phyloP scores from a whole-genome alignment of 2,888 invertebrate genomes.

The Mythimna impura region DNA sequence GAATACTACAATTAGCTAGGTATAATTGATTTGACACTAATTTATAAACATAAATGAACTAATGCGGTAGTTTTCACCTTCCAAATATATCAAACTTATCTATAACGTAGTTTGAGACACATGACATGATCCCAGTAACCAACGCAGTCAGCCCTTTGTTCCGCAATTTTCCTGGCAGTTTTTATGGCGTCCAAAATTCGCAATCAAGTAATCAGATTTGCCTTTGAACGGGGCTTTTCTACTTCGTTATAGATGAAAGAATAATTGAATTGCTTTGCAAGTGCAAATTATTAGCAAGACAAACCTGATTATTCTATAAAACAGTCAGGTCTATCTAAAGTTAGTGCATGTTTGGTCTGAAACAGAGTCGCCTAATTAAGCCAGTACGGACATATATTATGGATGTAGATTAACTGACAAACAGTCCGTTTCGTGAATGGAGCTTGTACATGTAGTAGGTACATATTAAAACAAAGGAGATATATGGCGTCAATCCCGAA shows the following conservation, averaged over 20 bases:
- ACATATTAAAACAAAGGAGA: neutral
- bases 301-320: slow-evolving; percentile 36
- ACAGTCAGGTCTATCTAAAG: slow-evolving; percentile 29
- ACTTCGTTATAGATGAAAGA: slow-evolving; percentile 55
- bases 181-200: slow-evolving; percentile 63
- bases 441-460: neutral
- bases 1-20: slow-evolving; percentile 1
- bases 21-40: neutral
- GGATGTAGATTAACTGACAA: neutral
- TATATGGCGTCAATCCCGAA: neutral
- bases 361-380: slow-evolving; percentile 14
- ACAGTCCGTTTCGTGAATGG: neutral
- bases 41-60: neutral
- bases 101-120: slow-evolving; percentile 10
- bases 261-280: slow-evolving; percentile 68
- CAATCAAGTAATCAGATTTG: slow-evolving; percentile 80
- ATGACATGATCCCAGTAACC: slow-evolving; percentile 20
- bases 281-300: slow-evolving; percentile 53
- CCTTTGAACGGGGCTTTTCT: slow-evolving; percentile 56
- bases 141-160: slow-evolving; percentile 36
- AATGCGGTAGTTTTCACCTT: slow-evolving; percentile 7
- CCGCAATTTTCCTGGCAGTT: slow-evolving; percentile 29
- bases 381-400: neutral
- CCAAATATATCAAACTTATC: slow-evolving; percentile 4
- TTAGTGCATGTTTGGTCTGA: slow-evolving; percentile 25